Conservation (phyloP, 1,140 invertebrate genomes). For the Phthorimaea operculella region DNA sequence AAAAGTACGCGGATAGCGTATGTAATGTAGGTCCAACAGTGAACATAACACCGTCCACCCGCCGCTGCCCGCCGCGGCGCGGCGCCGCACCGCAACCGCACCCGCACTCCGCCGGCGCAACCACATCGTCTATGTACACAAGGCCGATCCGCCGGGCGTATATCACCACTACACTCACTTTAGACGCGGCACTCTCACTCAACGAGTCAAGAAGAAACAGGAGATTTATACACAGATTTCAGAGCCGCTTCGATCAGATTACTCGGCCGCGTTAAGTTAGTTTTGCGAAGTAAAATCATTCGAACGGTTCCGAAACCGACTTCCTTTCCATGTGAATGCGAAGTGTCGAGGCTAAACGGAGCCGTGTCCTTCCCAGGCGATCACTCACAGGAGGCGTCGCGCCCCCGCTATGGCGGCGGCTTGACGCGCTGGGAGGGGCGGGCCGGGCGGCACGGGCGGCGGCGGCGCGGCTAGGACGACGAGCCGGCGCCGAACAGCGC, state of each 20-base stretch:
- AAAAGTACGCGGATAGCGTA: constrained; percentile 25
- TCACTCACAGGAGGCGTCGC: constrained; percentile 16
- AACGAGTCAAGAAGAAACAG: too few species aligned
- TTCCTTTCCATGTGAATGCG: too few species aligned
- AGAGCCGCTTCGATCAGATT: too few species aligned
- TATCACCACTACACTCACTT: too few species aligned
- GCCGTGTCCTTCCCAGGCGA: too few species aligned
- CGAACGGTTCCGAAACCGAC: too few species aligned
- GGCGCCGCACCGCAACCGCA: constrained; percentile 4
- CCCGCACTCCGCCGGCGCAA: not conserved
- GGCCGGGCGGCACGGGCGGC: constrained; percentile 42
- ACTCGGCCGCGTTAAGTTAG: too few species aligned
- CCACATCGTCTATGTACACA: not conserved
- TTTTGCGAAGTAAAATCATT: too few species aligned
- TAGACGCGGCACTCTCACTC: too few species aligned
- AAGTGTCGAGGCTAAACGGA: too few species aligned
- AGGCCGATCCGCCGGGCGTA: too few species aligned
- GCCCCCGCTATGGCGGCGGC: constrained; percentile 16
- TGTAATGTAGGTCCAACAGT: constrained; percentile 7
- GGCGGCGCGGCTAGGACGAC: constrained; percentile 62
- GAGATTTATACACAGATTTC: too few species aligned
- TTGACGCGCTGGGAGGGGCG: constrained; percentile 35
- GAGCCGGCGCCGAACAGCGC: constrained; percentile 56
- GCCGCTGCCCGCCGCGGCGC: not conserved
- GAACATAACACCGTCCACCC: not conserved